phyloP scores from a whole-genome alignment of 1,140 invertebrate species.

The Periplaneta americana region DNA sequence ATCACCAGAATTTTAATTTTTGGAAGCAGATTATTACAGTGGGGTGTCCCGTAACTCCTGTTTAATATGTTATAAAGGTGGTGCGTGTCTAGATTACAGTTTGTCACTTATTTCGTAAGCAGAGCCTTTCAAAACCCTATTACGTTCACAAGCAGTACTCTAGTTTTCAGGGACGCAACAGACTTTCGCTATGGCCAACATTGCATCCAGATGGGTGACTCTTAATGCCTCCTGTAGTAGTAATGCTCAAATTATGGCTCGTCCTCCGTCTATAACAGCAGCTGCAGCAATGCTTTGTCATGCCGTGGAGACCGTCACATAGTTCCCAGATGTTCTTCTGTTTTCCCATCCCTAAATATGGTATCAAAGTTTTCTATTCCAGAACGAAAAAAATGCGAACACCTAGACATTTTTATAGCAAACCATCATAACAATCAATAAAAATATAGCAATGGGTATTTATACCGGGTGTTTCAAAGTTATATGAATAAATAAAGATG shows the following conservation, averaged over 20 bases:
- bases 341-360: too few species aligned
- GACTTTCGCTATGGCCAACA: neutral
- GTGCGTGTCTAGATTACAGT: neutral
- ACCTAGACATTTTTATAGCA: too few species aligned
- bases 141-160: neutral
- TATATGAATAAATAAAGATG: too few species aligned
- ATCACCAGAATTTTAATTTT: too few species aligned
- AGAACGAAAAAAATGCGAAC: too few species aligned
- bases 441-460: too few species aligned
- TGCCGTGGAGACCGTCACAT: neutral
- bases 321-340: neutral
- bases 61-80: too few species aligned
- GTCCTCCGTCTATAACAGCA: neutral
- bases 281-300: neutral
- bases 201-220: neutral
- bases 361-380: too few species aligned
- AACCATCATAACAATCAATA: too few species aligned
- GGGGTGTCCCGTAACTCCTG: too few species aligned
- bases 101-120: neutral
- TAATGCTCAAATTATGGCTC: neutral
- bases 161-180: neutral
- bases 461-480: too few species aligned
- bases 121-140: neutral
- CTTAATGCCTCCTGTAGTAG: neutral
- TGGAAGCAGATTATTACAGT: too few species aligned